Base-by-base conservation (phyloP, 2,888 invertebrate genomes). In the Oscheius sp. region DNA sequence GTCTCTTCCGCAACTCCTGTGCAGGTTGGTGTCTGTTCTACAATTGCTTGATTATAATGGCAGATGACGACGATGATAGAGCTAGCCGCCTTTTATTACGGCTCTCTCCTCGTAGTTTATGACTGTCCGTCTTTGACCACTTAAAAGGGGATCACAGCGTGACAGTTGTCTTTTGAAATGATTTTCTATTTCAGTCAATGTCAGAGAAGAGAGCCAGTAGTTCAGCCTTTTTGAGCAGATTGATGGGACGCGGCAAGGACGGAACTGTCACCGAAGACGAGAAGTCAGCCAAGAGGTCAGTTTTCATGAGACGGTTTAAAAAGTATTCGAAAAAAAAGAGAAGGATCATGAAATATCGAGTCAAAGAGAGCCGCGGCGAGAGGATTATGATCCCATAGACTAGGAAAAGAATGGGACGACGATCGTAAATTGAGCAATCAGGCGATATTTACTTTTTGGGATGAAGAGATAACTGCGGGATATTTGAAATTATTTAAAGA, bases 141-240 rank as follows among this genome's bases (percentile, higher is more conserved):
- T 38, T 38, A 12, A 14, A 12, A 38, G 14, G n/a, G n/a, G n/a
- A n/a, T n/a, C n/a, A n/a, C n/a, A n/a, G n/a, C n/a, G n/a, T n/a
- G 20, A 41, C 41, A 41, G 41, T 14, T 14, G 14, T 14, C 8
- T 8, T 36, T 36, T 9, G 36, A 36, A 8, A 36, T 41, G 36
- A 2, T 38, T 9, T 26, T 5, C 14, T 22, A n/a, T 51, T 59
- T 57, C 67, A 45, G 45, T 24, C 70, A 20, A 76, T 76, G 76
- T 67, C 64, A 9, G 74, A 74, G 33, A 74, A 77, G 57, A 59
- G 77, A 36, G 68, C 66, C 24, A 70, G 71, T 3, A 74, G 74
- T 17, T 68, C 77, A 1, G 74, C 74, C 5, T 75, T 77, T 47
- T 56, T 77, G 20, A 73, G 70, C 59, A 44, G 69, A 36, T 67